Evolutionary conservation across 2,113 vertebrate species (phyloP), one percentile per base, ranked within the genome.

Genomic region (Corvus hawaiiensis): DNA sequence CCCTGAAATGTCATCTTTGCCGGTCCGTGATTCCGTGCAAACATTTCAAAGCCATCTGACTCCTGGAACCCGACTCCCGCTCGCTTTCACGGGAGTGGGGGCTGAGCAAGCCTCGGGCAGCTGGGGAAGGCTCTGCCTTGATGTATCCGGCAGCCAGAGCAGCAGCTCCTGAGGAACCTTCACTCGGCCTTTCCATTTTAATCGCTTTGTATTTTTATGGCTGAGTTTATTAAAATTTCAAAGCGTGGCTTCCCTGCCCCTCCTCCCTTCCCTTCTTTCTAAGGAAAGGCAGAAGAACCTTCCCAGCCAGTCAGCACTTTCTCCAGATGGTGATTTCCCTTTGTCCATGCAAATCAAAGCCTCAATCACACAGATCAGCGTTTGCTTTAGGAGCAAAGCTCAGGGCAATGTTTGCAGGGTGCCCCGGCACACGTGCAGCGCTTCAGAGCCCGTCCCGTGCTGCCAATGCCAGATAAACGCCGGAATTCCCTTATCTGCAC

Each of bases 181-280:
- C 72, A 15, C 2, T 3, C 5, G 3, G 19, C 15, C 2, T 35
- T 48, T 37, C 73, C 43, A 11, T 24, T 37, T 48, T 11, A 15
- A 59, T 59, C 6, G 4, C 54, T 46, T 74, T 30, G 33, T 17
- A 10, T 46, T 88, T 94, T 87, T n/a, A 68, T 48, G 77, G 39
- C 54, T 72, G 54, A 51, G 63, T 84, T 84, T 56, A 92, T 92
- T 88, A 85, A 44, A 67, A 78, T 94, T 85, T 78, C 89, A 95
- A 95, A 95, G 71, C 82, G 81, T 10, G 11, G 55, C 67, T 84
- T 66, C 69, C 21, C 61, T 35, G 43, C 55, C 46, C 78, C 51
- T 69, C 49, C 69, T 81, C 82, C 74, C n/a, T 52, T 55, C 41
- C 33, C 37, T 73, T 59, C 69, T 92, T 84, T 56, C 68, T 37